phyloP scores from a whole-genome alignment of 2,113 vertebrate genomes.

The Xyrauchen texanus region DNA sequence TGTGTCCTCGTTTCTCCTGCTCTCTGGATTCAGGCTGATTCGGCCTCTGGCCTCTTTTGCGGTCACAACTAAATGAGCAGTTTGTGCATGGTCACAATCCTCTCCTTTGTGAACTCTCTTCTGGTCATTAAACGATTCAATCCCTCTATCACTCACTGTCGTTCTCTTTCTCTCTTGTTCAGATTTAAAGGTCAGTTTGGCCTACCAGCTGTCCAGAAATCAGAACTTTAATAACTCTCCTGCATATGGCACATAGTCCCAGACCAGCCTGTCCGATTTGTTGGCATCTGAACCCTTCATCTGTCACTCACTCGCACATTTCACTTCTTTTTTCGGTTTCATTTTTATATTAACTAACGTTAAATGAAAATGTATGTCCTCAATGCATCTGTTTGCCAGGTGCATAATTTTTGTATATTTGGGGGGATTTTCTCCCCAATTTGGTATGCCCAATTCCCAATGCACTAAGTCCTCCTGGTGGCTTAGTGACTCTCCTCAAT shows the following conservation, averaged over 20 bases:
- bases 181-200: slow-evolving; percentile 13
- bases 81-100: slow-evolving; percentile 11
- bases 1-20: no score
- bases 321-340: slow-evolving; percentile 9
- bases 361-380: no score
- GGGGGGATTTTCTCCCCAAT: no score
- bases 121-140: slow-evolving; percentile 29
- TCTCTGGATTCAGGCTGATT: background rate
- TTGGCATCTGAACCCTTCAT: slow-evolving; percentile 12
- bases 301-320: slow-evolving; percentile 12
- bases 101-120: slow-evolving; percentile 20
- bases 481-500: no score
- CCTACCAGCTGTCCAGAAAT: slow-evolving; percentile 32
- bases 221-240: slow-evolving; percentile 27
- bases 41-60: slow-evolving; percentile 17
- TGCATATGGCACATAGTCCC: slow-evolving; percentile 34
- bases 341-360: background rate
- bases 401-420: no score
- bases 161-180: slow-evolving; percentile 4
- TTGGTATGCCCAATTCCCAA: no score
- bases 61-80: slow-evolving; percentile 37
- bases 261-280: background rate
- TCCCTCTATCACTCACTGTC: background rate
- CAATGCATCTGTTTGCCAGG: no score
- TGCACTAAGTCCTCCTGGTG: no score